These are phyloP conservation scores for Diadema setosum DNA, from an alignment of 35 echinoderm and acorn worm genomes.

Conservation along the genomic window DNA sequence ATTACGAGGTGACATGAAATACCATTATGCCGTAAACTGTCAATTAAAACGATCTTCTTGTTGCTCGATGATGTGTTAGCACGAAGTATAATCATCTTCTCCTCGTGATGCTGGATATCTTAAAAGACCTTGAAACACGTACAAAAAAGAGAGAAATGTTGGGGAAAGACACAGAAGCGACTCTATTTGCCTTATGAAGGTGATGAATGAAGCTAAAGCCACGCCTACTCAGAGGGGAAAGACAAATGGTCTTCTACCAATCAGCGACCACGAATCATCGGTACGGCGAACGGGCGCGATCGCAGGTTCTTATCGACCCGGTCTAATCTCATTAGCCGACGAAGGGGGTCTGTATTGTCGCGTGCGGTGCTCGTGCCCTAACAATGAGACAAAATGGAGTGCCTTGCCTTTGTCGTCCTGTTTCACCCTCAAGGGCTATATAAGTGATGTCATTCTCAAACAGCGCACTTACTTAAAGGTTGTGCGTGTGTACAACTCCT, in stretches of 20 bases:
- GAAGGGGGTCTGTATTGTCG: neutral
- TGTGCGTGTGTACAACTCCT: constrained; percentile 1
- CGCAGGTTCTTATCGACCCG: neutral
- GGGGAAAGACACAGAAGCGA: no score
- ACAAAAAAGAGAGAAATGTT: no score
- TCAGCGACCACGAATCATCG: neutral
- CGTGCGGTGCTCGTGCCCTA: constrained; percentile 3
- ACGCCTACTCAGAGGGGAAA: neutral
- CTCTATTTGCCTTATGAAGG: neutral
- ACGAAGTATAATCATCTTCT: no score
- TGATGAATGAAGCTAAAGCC: constrained; percentile 2
- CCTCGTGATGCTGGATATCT: no score
- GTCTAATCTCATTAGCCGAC: constrained; percentile 5
- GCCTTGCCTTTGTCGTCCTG: neutral
- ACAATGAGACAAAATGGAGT: neutral
- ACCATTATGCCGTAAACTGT: no score
- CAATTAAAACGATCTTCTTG: no score
- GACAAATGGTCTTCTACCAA: neutral
- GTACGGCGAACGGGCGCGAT: neutral
- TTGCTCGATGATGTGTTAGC: no score
- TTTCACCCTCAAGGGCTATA: neutral
- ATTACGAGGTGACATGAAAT: no score
- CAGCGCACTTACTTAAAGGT: neutral
- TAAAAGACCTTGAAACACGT: no score
- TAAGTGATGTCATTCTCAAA: constrained; percentile 28